Conservation (phyloP, 2,888 invertebrate genomes). For the Trichopoda pennipes region DNA sequence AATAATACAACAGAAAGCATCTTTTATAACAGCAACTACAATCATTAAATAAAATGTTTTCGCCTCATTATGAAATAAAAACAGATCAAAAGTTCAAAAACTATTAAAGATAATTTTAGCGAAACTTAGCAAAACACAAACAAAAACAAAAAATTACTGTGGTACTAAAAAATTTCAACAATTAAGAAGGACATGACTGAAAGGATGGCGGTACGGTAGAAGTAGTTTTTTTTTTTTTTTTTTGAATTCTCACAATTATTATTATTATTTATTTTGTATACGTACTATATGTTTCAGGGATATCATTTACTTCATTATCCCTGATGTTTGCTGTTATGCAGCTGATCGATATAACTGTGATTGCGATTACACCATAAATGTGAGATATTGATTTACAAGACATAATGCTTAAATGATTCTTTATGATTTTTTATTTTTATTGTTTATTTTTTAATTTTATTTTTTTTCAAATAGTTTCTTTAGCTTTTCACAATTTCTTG, state of each 20-base stretch:
- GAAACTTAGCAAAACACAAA: neutral
- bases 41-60: conserved; percentile 11
- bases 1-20: neutral
- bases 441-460: conserved; percentile 11
- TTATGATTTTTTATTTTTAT: conserved; percentile 7
- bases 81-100: conserved; percentile 64
- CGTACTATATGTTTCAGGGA: conserved; percentile 74
- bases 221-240: too few species aligned
- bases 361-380: conserved; percentile 60
- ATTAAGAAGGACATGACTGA: too few species aligned
- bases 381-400: conserved; percentile 61
- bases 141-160: neutral
- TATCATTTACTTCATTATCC: conserved; percentile 76
- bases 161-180: neutral
- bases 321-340: conserved; percentile 73
- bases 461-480: conserved; percentile 11
- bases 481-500: conserved; percentile 28
- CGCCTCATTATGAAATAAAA: conserved; percentile 19
- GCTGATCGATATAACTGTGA: conserved; percentile 62
- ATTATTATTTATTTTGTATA: conserved; percentile 49
- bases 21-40: conserved; percentile 15
- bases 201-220: too few species aligned
- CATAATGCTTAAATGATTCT: conserved; percentile 42
- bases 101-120: conserved; percentile 49
- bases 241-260: too few species aligned